Base-by-base conservation (phyloP, 2,797 vertebrate species). In the Forpus xanthops region DNA sequence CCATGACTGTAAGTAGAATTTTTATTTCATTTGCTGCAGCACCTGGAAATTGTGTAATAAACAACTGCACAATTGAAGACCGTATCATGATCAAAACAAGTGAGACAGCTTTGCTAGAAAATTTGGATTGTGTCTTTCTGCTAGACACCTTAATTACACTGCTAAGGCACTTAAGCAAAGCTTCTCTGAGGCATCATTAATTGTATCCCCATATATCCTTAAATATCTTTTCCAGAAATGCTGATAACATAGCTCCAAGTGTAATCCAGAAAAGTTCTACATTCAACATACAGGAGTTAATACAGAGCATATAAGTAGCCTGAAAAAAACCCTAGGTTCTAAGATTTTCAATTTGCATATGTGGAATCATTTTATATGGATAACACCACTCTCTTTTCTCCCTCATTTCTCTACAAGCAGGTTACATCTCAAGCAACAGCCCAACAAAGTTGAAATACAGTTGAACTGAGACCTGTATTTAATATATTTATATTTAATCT, bases 1-100 rank as follows among this genome's bases (percentile, higher is more conserved):
- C 31, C 41, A 81, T 25, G 73, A 91, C 0, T 78, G 45, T 61
- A 81, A 56, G 66, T 15, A 86, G 73, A 90, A 88, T 92, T 90
- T 96, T 86, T 78, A 78, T 94, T 94, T 96, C 74, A 66, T 86
- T 93, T 92, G n/a, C 83, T 86, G 58, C 70, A 95, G 74, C 55
- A 96, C 58, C 77, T 89, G 74, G 74, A 96, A 93, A 88, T 53
- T 81, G 58, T 70, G 71, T 73, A 90, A 96, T 94, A 95, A 95
- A 85, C 68, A 93, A 87, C 89, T 83, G 56, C 68, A 87, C 68
- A 89, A 85, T 41, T 91, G 82, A 91, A 94, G 77, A 90, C 70
- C 35, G 67, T 74, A 91, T 70, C 75, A 44, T 83, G 82, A 91
- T 87, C 50, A 89, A 85, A 94, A 70, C 30, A 60, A 83, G 55